These are phyloP conservation scores for Numenius arquata DNA, from an alignment of 2,113 vertebrate genomes.

Conservation along the genomic window DNA sequence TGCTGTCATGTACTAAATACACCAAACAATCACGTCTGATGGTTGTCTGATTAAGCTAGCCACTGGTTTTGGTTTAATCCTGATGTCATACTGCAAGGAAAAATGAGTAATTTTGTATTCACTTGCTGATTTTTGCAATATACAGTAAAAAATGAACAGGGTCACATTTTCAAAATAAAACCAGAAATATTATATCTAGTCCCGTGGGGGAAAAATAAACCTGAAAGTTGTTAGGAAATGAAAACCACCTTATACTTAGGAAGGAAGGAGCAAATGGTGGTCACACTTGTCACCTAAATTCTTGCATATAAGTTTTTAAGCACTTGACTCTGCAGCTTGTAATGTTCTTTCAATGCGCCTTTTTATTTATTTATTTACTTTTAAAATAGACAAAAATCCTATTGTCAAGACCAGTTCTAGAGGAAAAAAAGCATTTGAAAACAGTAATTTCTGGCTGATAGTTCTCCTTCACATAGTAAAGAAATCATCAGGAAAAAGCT, in stretches of 20 bases:
- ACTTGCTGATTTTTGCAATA: not conserved
- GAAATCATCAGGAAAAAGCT: not conserved
- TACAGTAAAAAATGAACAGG: not conserved
- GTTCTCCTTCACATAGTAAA: not conserved
- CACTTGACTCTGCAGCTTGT: not conserved
- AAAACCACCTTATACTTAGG: not conserved
- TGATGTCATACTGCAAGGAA: not conserved
- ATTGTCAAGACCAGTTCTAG: not conserved
- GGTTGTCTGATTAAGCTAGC: not conserved
- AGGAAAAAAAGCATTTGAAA: not conserved
- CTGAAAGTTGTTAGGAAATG: rapidly evolving
- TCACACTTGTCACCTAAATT: not conserved
- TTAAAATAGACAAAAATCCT: not conserved
- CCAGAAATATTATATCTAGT: not conserved
- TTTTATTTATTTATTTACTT: not conserved
- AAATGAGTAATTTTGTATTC: not conserved
- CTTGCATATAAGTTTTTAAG: not conserved
- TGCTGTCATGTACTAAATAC: not conserved
- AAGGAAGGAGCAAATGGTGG: not conserved
- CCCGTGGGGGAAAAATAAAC: rapidly evolving
- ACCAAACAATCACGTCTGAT: not conserved
- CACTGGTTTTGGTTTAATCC: not conserved
- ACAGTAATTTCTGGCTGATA: not conserved
- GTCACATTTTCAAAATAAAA: not conserved
- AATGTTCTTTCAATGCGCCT: not conserved